Conservation (phyloP, 2,888 invertebrate species). For the Cheilosia vulpina region DNA sequence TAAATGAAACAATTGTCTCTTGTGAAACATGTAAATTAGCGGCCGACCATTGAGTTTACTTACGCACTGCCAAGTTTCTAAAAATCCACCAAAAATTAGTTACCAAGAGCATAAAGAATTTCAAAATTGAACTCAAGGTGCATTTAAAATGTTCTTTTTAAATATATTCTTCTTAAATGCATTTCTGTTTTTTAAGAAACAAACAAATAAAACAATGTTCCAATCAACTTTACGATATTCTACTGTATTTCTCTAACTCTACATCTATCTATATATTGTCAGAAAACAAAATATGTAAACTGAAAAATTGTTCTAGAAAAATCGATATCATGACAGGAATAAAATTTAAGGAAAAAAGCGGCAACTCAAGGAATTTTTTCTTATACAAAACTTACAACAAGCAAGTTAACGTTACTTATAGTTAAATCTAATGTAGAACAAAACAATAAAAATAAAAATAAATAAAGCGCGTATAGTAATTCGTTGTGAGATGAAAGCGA, state of each 20-base stretch:
- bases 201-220: not conserved
- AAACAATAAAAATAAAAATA: not conserved
- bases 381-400: slow-evolving; percentile 1
- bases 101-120: not conserved
- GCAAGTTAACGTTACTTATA: slow-evolving; percentile 5
- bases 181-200: slow-evolving; percentile 13
- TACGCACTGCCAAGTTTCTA: slow-evolving; percentile 27
- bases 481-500: not conserved
- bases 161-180: slow-evolving; percentile 20
- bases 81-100: not conserved
- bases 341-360: slow-evolving; percentile 16
- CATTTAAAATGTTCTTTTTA: slow-evolving; percentile 20
- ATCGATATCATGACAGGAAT: slow-evolving; percentile 54
- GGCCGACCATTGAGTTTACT: slow-evolving; percentile 4
- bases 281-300: slow-evolving; percentile 3
- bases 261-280: slow-evolving; percentile 27
- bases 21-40: slow-evolving; percentile 4
- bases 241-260: slow-evolving; percentile 3
- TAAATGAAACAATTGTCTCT: slow-evolving; percentile 6
- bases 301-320: slow-evolving; percentile 3
- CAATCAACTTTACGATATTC: slow-evolving; percentile 6
- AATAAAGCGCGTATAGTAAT: not conserved
- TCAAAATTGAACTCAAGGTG: slow-evolving; percentile 17
- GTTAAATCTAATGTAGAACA: not conserved
- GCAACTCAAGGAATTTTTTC: slow-evolving; percentile 37